These are phyloP conservation scores for Phenganax subtilis DNA, from an alignment of 92 coral and sea anemone species.

Conservation along the genomic window DNA sequence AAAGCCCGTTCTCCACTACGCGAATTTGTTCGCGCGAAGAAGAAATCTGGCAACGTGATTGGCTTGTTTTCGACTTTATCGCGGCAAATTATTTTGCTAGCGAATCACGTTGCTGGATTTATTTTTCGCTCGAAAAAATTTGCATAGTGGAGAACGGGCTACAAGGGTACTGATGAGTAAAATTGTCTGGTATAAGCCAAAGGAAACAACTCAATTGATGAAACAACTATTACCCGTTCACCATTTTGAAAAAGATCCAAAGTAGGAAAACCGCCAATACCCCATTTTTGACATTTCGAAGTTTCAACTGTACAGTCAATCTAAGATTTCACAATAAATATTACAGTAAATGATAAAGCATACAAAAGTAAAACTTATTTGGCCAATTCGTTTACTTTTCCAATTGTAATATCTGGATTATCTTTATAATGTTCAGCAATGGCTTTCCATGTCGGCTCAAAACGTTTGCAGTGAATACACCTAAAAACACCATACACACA, in stretches of 20 bases:
- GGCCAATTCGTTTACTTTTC: conserved; percentile 53
- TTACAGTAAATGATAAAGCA: background rate
- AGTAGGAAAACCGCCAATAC: conserved; percentile 72
- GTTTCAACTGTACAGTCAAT: conserved; percentile 77
- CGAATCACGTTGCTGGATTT: too few relatives aligned
- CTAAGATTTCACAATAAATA: conserved; percentile 36
- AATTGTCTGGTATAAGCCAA: too few relatives aligned
- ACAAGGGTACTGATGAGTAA: too few relatives aligned
- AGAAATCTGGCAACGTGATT: too few relatives aligned
- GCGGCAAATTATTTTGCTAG: too few relatives aligned
- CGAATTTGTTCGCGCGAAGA: too few relatives aligned
- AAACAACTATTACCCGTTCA: conserved; percentile 52
- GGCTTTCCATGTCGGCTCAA: conserved; percentile 86
- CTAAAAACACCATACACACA: conserved; percentile 26
- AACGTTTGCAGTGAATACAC: conserved; percentile 90
- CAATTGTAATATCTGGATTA: conserved; percentile 68
- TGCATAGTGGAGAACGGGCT: too few relatives aligned
- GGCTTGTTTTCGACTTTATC: too few relatives aligned
- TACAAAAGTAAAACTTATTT: background rate
- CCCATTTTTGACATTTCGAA: conserved; percentile 62
- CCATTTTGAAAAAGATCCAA: conserved; percentile 82
- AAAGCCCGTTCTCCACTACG: too few relatives aligned
- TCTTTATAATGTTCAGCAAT: conserved; percentile 68
- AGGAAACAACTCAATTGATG: too few relatives aligned
- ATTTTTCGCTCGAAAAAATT: too few relatives aligned